Evolutionary conservation across 2,888 invertebrate genomes (phyloP).

Genomic region (Pammene fasciana): DNA sequence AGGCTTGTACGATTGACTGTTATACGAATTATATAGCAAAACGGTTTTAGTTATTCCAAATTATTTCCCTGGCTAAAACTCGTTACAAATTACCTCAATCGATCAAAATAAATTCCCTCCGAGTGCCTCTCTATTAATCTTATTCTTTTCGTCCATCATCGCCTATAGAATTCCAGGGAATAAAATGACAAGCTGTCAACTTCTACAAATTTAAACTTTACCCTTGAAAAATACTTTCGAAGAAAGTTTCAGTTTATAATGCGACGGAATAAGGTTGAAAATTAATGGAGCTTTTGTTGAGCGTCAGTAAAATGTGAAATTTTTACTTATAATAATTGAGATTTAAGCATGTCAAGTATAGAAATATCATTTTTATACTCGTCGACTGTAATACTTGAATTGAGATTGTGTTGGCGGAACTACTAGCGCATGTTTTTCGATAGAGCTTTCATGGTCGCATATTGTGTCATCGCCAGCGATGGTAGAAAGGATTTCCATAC

Average conservation of each 20-base stretch:
- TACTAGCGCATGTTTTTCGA: too few species aligned
- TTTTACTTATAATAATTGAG: slow-evolving; percentile 19
- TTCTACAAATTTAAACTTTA: background rate
- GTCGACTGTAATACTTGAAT: too few species aligned
- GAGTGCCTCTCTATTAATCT: slow-evolving; percentile 18
- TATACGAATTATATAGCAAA: too few species aligned
- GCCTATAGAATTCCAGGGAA: slow-evolving; percentile 4
- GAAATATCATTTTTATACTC: too few species aligned
- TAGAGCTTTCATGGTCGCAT: too few species aligned
- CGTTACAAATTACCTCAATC: slow-evolving; percentile 14
- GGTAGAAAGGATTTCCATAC: too few species aligned
- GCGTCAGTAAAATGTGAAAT: background rate
- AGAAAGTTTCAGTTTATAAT: background rate
- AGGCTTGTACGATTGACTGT: too few species aligned
- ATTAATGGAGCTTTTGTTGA: background rate
- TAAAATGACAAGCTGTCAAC: slow-evolving; percentile 20
- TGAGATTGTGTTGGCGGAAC: too few species aligned
- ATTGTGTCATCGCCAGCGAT: too few species aligned
- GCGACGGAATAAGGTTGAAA: background rate
- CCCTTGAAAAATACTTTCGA: background rate
- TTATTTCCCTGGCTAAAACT: background rate
- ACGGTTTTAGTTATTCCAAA: background rate
- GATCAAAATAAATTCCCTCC: slow-evolving; percentile 14
- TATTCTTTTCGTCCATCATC: slow-evolving; percentile 22
- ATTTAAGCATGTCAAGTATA: background rate